Percentiles rank a stretch among this genome's conserved stretches.
Evolutionary conservation across 2,888 invertebrate genomes (phyloP).

Genomic region (Pomacea canaliculata): DNA sequence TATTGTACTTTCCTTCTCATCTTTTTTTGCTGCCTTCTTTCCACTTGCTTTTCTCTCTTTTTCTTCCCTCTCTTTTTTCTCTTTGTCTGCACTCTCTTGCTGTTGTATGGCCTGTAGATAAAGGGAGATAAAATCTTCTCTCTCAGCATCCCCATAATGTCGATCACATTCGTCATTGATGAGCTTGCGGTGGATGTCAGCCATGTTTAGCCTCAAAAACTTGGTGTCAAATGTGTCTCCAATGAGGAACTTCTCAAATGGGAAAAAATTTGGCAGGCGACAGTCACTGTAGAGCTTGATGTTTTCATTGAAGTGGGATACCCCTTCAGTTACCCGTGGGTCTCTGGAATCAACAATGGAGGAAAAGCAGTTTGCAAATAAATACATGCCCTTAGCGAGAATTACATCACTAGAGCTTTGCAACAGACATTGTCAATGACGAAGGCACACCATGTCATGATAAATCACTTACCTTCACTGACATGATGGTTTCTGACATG

Average conservation of each 20-base stretch:
- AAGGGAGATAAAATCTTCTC: conserved; percentile 9
- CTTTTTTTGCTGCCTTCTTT: conserved; percentile 14
- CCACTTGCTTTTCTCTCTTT: conserved; percentile 4
- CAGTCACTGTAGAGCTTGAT: conserved; percentile 34
- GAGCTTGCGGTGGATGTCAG: conserved; percentile 34
- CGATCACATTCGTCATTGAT: conserved; percentile 8
- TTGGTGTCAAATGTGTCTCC: conserved; percentile 38
- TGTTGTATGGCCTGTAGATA: conserved; percentile 13
- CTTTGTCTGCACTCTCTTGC: conserved; percentile 22
- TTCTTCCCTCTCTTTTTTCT: conserved; percentile 22
- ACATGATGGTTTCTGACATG: too few relatives aligned
- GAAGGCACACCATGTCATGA: too few relatives aligned
- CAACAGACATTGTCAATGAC: too few relatives aligned
- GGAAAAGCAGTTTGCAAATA: background rate
- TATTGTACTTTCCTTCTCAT: conserved; percentile 6
- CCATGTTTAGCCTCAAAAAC: conserved; percentile 37
- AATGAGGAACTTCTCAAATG: conserved; percentile 36
- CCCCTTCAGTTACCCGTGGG: conserved; percentile 24
- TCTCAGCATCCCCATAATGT: background rate
- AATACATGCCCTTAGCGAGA: conserved; percentile 23
- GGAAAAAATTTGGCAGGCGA: conserved; percentile 36
- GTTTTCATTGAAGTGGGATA: conserved; percentile 31
- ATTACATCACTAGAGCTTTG: conserved; percentile 15
- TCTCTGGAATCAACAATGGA: conserved; percentile 27
- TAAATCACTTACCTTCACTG: too few relatives aligned